Evolutionary conservation across 2,888 invertebrate genomes (phyloP), one percentile per base, ranked within the genome.

Genomic region (Pediacus dermestoides): DNA sequence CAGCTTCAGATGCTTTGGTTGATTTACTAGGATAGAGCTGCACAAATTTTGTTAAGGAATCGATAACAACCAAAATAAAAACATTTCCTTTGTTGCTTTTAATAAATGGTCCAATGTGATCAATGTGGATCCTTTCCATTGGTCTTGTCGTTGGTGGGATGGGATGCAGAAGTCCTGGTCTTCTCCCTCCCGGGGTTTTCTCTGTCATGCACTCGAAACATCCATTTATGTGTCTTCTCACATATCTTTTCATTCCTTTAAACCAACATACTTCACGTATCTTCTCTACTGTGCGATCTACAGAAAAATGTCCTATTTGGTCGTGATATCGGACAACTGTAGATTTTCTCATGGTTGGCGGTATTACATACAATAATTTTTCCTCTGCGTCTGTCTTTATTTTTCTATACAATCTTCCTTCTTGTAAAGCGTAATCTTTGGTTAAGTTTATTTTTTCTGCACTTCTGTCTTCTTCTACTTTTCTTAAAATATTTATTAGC

Each of bases 81-180:
- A 16, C 28, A 28, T 45, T 42, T n/a, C 41, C 43, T 11, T 11
- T 16, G 16, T 31, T 26, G 13, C 32, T 39, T 8, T 23, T 44
- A n/a, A 40, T 21, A 16, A 50, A 50, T n/a, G 46, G 47, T 2
- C 45, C 50, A 11, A 50, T n/a, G 16, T 48, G 42, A 25, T 47
- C 48, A 3, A 43, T 21, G 33, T 47, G 49, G 4, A 49, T 27
- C n/a, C 32, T 45, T 15, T 40, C 40, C 22, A 48, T 42, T 6
- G 48, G 52, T 26, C 26, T 31, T 2, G 39, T 30, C 7, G 31
- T 32, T 31, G 39, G 37, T n/a, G 30, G 27, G 12, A 40, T 40
- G 1, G 46, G 39, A 36, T 48, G 44, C 12, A 52, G 32, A 7
- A 18, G 8, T 8, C 18, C 18, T 11, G 39, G 33, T 33, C 21